Base-by-base conservation (phyloP, 2,113 vertebrate genomes). In the Pygoscelis adeliae region DNA sequence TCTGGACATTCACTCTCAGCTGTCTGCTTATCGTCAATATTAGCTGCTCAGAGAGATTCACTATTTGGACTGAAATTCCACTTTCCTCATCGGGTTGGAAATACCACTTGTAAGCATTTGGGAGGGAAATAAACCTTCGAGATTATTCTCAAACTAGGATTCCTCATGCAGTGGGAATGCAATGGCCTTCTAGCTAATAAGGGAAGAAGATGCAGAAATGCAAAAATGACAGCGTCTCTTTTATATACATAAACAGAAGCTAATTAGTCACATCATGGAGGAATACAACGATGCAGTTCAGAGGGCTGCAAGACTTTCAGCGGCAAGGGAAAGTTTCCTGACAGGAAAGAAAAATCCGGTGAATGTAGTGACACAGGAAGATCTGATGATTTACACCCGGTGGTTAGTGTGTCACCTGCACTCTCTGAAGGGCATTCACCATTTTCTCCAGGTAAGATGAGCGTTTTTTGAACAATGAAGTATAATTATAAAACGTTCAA, bases 331-430 rank as follows among this genome's bases (percentile, higher is more conserved):
- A 89, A 97, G 93, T 89, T 94, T 98, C 47, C 97, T 99, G 61
- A 87, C 66, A 8, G 97, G 97, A 79, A 97, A 91, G 67, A 98
- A 90, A 87, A 98, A 94, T 87, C 73, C 73, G 0, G 34, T 96
- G 49, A 91, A 76, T 74, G 79, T 94, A 63, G 95, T 98, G 86
- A 98, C 95, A 13, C 94, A 74, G 90, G 98, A 98, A 49, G 98
- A 99, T 49, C 88, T 98, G 80, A 46, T 96, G 50, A 98, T 99
- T 90, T 98, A 98, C 59, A 97, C 97, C 10, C 95, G 73, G 56
- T 98, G 98, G 98, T 90, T 99, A 52, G 72, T 98, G 86, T 98
- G 98, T 81, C 98, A 98, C 47, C 84, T 99, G 40, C 97, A 98
- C 59, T 98, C 98, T 49, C 83, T 98, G 40, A 96, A 97, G 66